Conservation (phyloP, 2,113 vertebrate species). For the Embiotoca jacksoni region DNA sequence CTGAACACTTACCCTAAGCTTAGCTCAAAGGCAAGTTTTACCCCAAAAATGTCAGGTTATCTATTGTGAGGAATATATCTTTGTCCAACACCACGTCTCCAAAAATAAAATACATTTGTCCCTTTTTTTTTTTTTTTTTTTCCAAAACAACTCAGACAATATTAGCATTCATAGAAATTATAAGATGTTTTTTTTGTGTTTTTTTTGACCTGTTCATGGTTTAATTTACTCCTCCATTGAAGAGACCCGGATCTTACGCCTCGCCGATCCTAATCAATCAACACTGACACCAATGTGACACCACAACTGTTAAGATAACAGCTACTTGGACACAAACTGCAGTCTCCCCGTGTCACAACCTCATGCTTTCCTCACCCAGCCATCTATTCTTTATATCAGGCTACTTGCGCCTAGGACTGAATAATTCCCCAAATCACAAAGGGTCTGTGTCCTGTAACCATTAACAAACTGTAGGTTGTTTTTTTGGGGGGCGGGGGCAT, state of each 20-base stretch:
- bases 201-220: background rate
- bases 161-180: background rate
- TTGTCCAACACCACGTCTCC: background rate
- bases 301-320: background rate
- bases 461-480: background rate
- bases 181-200: background rate
- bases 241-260: background rate
- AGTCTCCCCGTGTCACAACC: too few species aligned
- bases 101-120: constrained; percentile 1
- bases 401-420: background rate
- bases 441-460: background rate
- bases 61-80: background rate
- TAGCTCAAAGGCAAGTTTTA: background rate
- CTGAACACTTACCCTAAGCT: background rate
- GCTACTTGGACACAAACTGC: background rate
- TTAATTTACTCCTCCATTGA: background rate
- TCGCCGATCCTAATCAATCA: background rate
- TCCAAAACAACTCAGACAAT: background rate
- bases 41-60: background rate
- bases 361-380: background rate
- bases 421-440: background rate
- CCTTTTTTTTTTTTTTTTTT: background rate
- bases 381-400: background rate
- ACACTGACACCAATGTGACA: background rate
- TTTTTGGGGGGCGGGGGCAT: too few species aligned